A percentile compares a stretch with the other conserved stretches of the same genome.
phyloP scores from a whole-genome alignment of 2,797 vertebrate genomes.

The Propithecus deckenii region DNA sequence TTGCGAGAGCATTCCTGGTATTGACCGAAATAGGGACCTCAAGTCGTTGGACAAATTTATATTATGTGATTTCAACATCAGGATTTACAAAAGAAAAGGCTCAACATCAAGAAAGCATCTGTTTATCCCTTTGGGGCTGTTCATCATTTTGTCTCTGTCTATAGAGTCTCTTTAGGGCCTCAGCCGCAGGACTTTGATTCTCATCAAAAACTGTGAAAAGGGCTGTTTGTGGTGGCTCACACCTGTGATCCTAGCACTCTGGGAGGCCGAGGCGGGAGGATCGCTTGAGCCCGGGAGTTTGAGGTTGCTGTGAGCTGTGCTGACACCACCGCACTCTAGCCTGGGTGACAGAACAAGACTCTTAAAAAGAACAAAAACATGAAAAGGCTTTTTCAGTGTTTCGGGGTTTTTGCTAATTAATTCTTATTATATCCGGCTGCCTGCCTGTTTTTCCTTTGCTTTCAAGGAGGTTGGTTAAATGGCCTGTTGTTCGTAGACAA shows the following conservation, averaged over 20 bases:
- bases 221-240: rapidly evolving
- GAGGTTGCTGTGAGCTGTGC: too few species aligned
- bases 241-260: too few species aligned
- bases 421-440: neutral
- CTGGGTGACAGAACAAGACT: too few species aligned
- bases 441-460: neutral
- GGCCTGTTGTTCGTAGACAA: neutral
- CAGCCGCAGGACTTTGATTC: neutral
- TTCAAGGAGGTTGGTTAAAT: neutral
- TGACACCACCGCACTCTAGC: too few species aligned
- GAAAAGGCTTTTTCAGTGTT: neutral
- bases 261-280: too few species aligned
- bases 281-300: too few species aligned
- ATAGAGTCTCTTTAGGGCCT: rapidly evolving
- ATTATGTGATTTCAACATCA: neutral
- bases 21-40: neutral
- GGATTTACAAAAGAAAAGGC: neutral
- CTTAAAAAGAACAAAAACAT: too few species aligned
- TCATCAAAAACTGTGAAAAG: rapidly evolving
- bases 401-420: neutral
- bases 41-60: neutral
- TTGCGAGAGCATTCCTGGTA: neutral
- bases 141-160: neutral
- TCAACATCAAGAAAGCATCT: rapidly evolving
- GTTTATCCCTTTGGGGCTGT: neutral